Conservation (phyloP, 2,797 vertebrate genomes). For the Sebastolobus altivelis region DNA sequence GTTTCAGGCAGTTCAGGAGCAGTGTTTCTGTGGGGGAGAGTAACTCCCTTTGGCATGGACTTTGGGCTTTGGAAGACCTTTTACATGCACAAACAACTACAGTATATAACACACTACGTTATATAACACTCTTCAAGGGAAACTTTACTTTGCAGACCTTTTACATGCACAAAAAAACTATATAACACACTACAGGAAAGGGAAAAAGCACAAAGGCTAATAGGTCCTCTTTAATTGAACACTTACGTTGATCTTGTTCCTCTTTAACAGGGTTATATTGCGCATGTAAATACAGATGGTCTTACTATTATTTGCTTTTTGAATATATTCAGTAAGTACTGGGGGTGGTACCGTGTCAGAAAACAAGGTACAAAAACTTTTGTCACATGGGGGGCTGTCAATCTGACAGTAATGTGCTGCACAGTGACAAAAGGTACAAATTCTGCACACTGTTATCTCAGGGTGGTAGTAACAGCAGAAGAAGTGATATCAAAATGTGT, state of each 20-base stretch:
- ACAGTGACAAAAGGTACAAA: constrained; percentile 17
- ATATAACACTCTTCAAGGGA: too few relatives aligned
- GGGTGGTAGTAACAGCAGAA: background rate
- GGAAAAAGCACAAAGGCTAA: background rate
- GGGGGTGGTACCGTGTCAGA: background rate
- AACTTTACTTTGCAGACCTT: too few relatives aligned
- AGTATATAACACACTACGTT: background rate
- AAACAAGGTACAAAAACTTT: background rate
- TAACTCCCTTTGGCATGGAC: too few relatives aligned
- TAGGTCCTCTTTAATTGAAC: background rate
- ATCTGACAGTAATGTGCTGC: constrained; percentile 15
- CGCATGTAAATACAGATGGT: background rate
- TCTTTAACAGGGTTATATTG: background rate
- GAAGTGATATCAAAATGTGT: constrained; percentile 11
- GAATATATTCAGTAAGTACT: background rate
- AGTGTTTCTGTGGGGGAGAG: too few relatives aligned
- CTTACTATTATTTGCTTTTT: constrained; percentile 3
- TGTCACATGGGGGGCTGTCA: constrained; percentile 1
- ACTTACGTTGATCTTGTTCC: background rate
- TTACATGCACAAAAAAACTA: background rate
- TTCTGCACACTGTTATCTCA: constrained; percentile 7
- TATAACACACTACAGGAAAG: background rate
- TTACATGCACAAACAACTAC: background rate
- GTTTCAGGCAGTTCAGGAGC: too few relatives aligned
- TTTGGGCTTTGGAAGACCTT: background rate